Evolutionary conservation across 2,888 invertebrate genomes (phyloP).

Genomic region (Orthosia gracilis): DNA sequence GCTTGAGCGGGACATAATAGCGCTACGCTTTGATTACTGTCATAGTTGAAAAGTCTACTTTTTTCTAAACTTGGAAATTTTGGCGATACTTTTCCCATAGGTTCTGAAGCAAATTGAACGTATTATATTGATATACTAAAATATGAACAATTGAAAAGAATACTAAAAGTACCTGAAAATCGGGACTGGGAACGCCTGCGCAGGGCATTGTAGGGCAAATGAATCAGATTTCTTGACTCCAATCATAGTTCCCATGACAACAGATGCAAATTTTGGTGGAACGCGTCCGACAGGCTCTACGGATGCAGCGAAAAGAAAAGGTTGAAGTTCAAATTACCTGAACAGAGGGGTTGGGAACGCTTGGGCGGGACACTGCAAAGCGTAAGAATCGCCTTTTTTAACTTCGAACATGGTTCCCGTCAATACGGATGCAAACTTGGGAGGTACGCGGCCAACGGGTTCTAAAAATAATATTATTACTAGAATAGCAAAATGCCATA

Average conservation of each 20-base stretch:
- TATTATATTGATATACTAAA: slow-evolving; percentile 26
- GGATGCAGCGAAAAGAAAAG: slow-evolving; percentile 71
- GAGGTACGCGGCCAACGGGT: slow-evolving; percentile 87
- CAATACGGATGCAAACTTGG: slow-evolving; percentile 91
- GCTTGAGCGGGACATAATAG: slow-evolving; percentile 93
- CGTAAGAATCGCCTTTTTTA: slow-evolving; percentile 85
- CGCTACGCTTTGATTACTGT: slow-evolving; percentile 86
- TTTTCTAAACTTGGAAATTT: slow-evolving; percentile 90
- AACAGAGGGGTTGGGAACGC: slow-evolving; percentile 91
- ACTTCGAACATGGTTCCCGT: slow-evolving; percentile 91
- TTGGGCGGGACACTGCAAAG: slow-evolving; percentile 93
- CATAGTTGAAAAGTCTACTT: slow-evolving; percentile 85
- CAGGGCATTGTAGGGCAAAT: slow-evolving; percentile 92
- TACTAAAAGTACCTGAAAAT: slow-evolving; percentile 89
- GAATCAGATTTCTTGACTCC: slow-evolving; percentile 87
- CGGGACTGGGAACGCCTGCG: slow-evolving; percentile 93
- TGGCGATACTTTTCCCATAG: slow-evolving; percentile 94
- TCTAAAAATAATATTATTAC: slow-evolving; percentile 78
- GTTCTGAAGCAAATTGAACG: slow-evolving; percentile 79
- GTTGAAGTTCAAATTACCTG: slow-evolving; percentile 83
- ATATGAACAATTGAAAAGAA: slow-evolving; percentile 25
- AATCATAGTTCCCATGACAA: slow-evolving; percentile 92
- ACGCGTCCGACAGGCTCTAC: slow-evolving; percentile 94
- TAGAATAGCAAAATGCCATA: slow-evolving; percentile 75
- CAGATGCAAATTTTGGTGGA: slow-evolving; percentile 92